These are phyloP conservation scores for Drosophila serrata DNA, from an alignment of 1,140 invertebrate genomes.

Conservation along the genomic window DNA sequence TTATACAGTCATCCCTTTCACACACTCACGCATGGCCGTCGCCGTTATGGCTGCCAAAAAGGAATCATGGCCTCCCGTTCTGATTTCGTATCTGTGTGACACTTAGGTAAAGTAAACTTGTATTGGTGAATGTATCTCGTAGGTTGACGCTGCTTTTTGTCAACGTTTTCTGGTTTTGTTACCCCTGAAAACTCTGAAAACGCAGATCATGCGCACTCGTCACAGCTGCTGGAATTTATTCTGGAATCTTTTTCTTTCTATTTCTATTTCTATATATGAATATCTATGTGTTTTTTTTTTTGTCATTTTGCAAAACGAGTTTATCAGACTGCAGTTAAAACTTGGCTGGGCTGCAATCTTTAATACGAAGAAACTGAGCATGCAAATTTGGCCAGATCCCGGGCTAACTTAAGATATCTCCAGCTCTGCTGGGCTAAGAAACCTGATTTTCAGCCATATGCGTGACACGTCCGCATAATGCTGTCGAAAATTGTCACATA, in stretches of 20 bases:
- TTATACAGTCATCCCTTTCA: conserved; percentile 6
- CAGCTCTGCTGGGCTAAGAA: neutral
- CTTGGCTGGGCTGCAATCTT: conserved; percentile 53
- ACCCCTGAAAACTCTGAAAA: conserved; percentile 28
- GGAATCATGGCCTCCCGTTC: conserved; percentile 32
- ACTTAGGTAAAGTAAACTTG: neutral
- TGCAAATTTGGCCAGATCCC: conserved; percentile 57
- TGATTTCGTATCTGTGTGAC: conserved; percentile 31
- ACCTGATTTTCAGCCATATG: conserved; percentile 60
- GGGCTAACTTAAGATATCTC: conserved; percentile 1
- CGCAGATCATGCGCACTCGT: conserved; percentile 41
- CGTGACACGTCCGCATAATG: conserved; percentile 76
- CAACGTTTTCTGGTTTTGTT: conserved; percentile 21
- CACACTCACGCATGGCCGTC: conserved; percentile 19
- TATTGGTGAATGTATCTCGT: conserved; percentile 38
- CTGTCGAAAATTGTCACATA: conserved; percentile 84
- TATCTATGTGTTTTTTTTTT: neutral
- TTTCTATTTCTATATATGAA: neutral
- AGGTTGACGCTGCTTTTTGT: conserved; percentile 22
- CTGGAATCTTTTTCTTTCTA: neutral
- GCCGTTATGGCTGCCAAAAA: conserved; percentile 40
- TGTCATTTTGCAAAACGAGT: conserved; percentile 21
- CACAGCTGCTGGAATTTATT: conserved; percentile 42
- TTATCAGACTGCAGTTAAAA: conserved; percentile 73
- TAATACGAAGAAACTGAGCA: conserved; percentile 46